Percentiles rank a stretch among this genome's conserved stretches.
phyloP scores from a whole-genome alignment of 2,113 vertebrate species.

The Cariama cristata region DNA sequence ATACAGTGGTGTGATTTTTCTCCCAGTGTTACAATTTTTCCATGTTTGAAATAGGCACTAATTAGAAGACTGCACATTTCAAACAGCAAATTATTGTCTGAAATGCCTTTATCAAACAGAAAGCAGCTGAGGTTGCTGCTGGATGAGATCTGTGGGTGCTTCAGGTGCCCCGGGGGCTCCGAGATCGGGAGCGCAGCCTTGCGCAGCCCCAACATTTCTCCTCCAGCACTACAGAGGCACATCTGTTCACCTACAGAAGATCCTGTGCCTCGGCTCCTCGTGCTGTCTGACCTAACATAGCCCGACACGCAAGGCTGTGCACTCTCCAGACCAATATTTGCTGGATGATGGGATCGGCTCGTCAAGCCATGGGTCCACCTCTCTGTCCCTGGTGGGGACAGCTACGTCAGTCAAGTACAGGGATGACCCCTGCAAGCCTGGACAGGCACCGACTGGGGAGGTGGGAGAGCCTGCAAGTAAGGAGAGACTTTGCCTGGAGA shows the following conservation, averaged over 20 bases:
- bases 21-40: not conserved
- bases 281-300: not conserved
- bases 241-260: fast-evolving
- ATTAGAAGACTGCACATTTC: not conserved
- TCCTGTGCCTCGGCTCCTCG: not conserved
- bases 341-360: not conserved
- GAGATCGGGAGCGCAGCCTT: not conserved
- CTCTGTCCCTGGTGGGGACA: not conserved
- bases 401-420: fast-evolving
- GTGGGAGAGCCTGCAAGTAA: not conserved
- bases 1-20: not conserved
- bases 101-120: not conserved
- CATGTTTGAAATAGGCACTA: not conserved
- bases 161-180: not conserved
- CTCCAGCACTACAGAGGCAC: not conserved
- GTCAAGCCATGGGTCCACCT: not conserved
- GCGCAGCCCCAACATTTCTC: fast-evolving
- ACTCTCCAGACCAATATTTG: not conserved
- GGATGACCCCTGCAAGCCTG: not conserved
- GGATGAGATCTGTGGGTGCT: not conserved
- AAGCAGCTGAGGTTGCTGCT: not conserved
- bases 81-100: not conserved
- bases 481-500: not conserved
- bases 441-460: not conserved
- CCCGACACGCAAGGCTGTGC: fast-evolving